Base-by-base conservation (phyloP, 2,888 invertebrate species). In the Pterobdella sp. region DNA sequence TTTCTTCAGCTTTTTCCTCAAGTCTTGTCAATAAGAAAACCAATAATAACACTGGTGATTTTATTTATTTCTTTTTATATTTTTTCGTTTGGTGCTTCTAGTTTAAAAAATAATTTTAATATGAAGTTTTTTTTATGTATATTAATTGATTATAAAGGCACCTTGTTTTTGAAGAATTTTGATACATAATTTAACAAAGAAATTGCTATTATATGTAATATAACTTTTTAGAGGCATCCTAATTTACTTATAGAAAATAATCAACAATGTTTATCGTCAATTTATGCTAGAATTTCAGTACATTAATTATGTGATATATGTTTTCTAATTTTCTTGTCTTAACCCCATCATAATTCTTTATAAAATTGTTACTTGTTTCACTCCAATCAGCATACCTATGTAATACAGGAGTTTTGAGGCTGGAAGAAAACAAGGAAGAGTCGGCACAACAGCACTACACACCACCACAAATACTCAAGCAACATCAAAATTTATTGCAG, bases 371-470 rank as follows among this genome's bases (percentile, higher is more conserved):
- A 3, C 31, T 65, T 1, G 31, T 34, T 7, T 26, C n/a, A 66
- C n/a, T 31, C n/a, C 36, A 34, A 32, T 67, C 32, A 35, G 18
- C 34, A 1, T 34, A 32, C 29, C 37, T 68, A 3, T 10, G 22
- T 37, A 1, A 0, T 14, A 7, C 35, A 49, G 69, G 26, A 22
- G 60, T 56, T 4, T 56, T n/a, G n/a, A 37, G 49, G 49, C 29
- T 3, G 42, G 49, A 42, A 29, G 37, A 49, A 49, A 52, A 14
- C 49, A 69, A 52, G 49, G 69, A 69, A 31, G 31, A 26, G 31
- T 22, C 49, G n/a, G 14, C 49, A 37, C 71, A 71, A 1, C 60
- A 65, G 32, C 34, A 65, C 7, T 42, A 69, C 26, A 32, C 63
- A 35, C 34, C 63, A 32, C 29, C 71, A 35, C 35, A 29, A 1